Percentiles rank a stretch among this genome's conserved stretches.
These are phyloP conservation scores for Sturnus vulgaris DNA, from an alignment of 2,113 vertebrate species.

Conservation along the genomic window DNA sequence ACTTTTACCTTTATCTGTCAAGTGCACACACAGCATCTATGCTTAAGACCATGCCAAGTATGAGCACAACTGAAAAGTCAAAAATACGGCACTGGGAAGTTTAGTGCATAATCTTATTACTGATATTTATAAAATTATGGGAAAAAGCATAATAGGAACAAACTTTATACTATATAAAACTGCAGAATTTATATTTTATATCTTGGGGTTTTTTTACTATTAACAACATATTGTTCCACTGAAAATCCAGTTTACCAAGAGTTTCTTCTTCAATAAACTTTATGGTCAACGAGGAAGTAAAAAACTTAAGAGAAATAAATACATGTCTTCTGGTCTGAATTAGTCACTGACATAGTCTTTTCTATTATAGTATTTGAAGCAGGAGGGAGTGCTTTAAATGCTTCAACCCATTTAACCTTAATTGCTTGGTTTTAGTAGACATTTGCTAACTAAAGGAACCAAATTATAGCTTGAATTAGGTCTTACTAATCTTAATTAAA, in stretches of 20 bases:
- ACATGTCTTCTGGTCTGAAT: constrained; percentile 57
- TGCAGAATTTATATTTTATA: not conserved
- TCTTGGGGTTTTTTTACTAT: not conserved
- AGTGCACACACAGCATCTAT: accelerated
- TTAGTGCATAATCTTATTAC: not conserved
- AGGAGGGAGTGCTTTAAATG: constrained; percentile 54
- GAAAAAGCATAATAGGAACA: not conserved
- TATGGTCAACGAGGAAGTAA: constrained; percentile 21
- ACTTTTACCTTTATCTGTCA: not conserved
- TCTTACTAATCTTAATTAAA: constrained; percentile 77
- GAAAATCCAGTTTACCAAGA: not conserved
- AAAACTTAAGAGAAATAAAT: constrained; percentile 49
- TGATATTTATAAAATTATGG: not conserved
- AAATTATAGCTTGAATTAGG: constrained; percentile 76
- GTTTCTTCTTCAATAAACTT: constrained; percentile 12
- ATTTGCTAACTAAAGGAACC: constrained; percentile 71
- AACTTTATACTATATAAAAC: not conserved
- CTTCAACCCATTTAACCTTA: constrained; percentile 76
- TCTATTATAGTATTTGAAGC: constrained; percentile 35
- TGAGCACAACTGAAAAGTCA: not conserved
- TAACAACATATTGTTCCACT: not conserved
- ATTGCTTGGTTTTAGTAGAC: constrained; percentile 77
- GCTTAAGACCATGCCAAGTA: not conserved
- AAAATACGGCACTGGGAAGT: not conserved
- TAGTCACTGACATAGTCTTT: constrained; percentile 35